These are phyloP conservation scores for Eupeodes latifasciatus DNA, from an alignment of 2,888 invertebrate genomes.

Conservation along the genomic window DNA sequence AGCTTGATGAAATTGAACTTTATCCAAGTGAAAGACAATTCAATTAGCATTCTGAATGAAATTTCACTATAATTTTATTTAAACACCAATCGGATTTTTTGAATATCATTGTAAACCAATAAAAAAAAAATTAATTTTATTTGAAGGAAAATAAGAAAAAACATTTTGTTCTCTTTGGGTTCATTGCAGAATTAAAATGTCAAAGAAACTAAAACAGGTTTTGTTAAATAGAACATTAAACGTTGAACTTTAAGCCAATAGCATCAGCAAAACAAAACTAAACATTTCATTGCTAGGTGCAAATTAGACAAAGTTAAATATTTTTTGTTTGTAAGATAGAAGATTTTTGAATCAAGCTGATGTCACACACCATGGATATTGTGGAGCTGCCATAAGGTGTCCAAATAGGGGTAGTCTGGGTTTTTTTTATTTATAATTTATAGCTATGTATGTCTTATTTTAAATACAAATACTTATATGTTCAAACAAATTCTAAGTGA, in stretches of 20 bases:
- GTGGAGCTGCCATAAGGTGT: background rate
- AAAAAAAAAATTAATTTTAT: background rate
- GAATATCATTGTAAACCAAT: background rate
- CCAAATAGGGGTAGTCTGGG: background rate
- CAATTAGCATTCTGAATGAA: conserved; percentile 22
- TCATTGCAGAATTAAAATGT: background rate
- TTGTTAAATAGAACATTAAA: background rate
- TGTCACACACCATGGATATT: background rate
- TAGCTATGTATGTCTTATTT: too few relatives aligned
- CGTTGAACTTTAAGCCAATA: background rate
- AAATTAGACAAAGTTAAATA: background rate
- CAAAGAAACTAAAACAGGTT: background rate
- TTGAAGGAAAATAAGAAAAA: background rate
- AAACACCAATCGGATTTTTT: background rate
- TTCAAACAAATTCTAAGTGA: too few relatives aligned
- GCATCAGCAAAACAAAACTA: background rate
- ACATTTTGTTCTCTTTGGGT: background rate
- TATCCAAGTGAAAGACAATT: conserved; percentile 48
- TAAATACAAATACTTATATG: too few relatives aligned
- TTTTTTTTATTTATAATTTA: background rate
- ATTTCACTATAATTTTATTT: conserved; percentile 5
- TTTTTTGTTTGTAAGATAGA: background rate
- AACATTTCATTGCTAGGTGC: background rate
- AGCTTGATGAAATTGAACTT: conserved; percentile 38
- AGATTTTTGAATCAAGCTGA: background rate